Conservation (phyloP, 1,140 invertebrate genomes). For the Heliconius nattereri region DNA sequence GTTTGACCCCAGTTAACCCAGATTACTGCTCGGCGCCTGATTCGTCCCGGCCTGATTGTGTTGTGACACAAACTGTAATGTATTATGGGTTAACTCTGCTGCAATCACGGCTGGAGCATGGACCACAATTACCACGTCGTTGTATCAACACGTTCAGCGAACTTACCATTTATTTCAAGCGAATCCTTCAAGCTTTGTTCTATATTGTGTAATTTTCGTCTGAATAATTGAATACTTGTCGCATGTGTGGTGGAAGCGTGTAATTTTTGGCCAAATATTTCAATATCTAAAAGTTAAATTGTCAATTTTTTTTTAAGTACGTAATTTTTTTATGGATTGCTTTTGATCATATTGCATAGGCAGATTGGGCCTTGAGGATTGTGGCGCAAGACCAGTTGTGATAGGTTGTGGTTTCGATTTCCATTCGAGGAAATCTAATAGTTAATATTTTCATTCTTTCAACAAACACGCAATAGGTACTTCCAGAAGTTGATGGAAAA, state of each 20-base stretch:
- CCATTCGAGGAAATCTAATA: too few relatives aligned
- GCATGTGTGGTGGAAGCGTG: neutral
- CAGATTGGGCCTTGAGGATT: too few relatives aligned
- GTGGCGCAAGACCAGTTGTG: too few relatives aligned
- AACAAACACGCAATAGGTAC: too few relatives aligned
- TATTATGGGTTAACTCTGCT: slow-evolving; percentile 81
- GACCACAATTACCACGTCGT: slow-evolving; percentile 65
- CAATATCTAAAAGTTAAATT: neutral
- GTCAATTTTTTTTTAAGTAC: neutral
- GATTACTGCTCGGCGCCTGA: slow-evolving; percentile 80
- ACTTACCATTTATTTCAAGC: slow-evolving; percentile 70
- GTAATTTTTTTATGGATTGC: neutral
- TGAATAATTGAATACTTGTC: neutral
- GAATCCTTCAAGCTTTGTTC: slow-evolving; percentile 40
- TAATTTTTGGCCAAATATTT: neutral
- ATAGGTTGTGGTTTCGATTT: too few relatives aligned
- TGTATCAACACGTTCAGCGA: slow-evolving; percentile 68
- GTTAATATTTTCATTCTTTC: too few relatives aligned
- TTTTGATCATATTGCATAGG: neutral
- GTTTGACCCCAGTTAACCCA: slow-evolving; percentile 82
- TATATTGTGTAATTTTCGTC: neutral
- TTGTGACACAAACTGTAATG: slow-evolving; percentile 81
- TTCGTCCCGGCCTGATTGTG: slow-evolving; percentile 81
- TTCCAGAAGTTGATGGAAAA: too few relatives aligned
- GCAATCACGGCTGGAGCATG: slow-evolving; percentile 71